phyloP scores from a whole-genome alignment of 2,797 vertebrate species.

The Enteromius trimaculatus region DNA sequence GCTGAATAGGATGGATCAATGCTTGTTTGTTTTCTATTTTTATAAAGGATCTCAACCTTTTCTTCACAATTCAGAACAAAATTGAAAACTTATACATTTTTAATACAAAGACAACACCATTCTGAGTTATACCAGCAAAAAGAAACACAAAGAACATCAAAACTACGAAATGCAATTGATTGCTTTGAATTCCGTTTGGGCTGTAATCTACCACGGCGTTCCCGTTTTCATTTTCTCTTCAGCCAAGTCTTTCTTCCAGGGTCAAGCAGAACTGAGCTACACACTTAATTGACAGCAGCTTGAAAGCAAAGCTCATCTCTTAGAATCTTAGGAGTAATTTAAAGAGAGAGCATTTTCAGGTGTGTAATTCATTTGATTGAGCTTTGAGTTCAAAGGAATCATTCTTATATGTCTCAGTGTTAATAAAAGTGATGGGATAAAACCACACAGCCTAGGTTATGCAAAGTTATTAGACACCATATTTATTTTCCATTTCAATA shows the following conservation, averaged over 20 bases:
- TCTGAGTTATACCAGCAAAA: not conserved
- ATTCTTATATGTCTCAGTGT: slow-evolving; percentile 20
- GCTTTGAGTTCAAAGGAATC: slow-evolving; percentile 45
- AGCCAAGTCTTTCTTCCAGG: slow-evolving; percentile 41
- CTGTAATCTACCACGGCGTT: slow-evolving; percentile 42
- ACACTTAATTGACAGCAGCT: slow-evolving; percentile 48
- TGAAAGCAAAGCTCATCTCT: slow-evolving; percentile 57
- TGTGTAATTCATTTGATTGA: slow-evolving; percentile 51
- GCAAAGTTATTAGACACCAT: not conserved
- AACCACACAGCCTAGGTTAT: not conserved
- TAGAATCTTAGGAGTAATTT: slow-evolving; percentile 49
- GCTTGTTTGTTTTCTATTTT: not conserved
- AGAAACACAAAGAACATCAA: slow-evolving; percentile 7
- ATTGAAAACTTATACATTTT: not conserved
- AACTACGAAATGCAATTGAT: slow-evolving; percentile 12
- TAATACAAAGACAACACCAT: not conserved
- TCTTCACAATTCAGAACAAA: not conserved
- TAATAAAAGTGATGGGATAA: slow-evolving; percentile 38
- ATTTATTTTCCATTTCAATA: slow-evolving; percentile 13
- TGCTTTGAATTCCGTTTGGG: slow-evolving; percentile 46
- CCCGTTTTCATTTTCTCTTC: slow-evolving; percentile 48
- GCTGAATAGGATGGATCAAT: not conserved
- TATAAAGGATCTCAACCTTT: not conserved
- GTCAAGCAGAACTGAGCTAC: slow-evolving; percentile 36
- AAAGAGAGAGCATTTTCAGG: slow-evolving; percentile 52